These are phyloP conservation scores for Biston betularia DNA, from an alignment of 2,888 invertebrate species.

Conservation along the genomic window DNA sequence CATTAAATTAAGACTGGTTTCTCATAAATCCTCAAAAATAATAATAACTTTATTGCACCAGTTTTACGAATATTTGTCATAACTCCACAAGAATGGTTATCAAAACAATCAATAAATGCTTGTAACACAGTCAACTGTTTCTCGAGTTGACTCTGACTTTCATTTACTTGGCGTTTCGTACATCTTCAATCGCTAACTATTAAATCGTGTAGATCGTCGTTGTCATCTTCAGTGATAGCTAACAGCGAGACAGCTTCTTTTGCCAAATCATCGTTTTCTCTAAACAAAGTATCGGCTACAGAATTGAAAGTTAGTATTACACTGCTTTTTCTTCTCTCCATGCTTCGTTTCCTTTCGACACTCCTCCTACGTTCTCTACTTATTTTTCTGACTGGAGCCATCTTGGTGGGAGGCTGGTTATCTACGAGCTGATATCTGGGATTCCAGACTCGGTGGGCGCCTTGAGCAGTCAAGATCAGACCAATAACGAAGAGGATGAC, in stretches of 20 bases:
- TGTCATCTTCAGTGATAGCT: slow-evolving; percentile 68
- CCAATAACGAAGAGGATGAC: slow-evolving; percentile 79
- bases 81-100: neutral
- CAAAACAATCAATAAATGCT: neutral
- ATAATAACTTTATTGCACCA: neutral
- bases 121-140: neutral
- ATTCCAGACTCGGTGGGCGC: slow-evolving; percentile 66
- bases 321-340: slow-evolving; percentile 58
- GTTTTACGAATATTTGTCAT: neutral
- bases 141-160: neutral
- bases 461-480: slow-evolving; percentile 71
- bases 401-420: slow-evolving; percentile 34
- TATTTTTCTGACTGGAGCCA: slow-evolving; percentile 48
- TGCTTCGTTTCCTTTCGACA: slow-evolving; percentile 43
- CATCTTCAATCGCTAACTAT: slow-evolving; percentile 50
- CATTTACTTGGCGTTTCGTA: neutral
- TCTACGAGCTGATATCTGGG: slow-evolving; percentile 67
- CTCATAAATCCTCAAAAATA: too few relatives aligned
- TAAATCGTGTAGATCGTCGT: slow-evolving; percentile 59
- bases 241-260: slow-evolving; percentile 72
- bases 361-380: slow-evolving; percentile 48
- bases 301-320: slow-evolving; percentile 54
- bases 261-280: slow-evolving; percentile 62
- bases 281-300: slow-evolving; percentile 62
- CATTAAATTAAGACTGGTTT: neutral